phyloP scores from a whole-genome alignment of 2,113 vertebrate species.

The Capreolus pygargus region DNA sequence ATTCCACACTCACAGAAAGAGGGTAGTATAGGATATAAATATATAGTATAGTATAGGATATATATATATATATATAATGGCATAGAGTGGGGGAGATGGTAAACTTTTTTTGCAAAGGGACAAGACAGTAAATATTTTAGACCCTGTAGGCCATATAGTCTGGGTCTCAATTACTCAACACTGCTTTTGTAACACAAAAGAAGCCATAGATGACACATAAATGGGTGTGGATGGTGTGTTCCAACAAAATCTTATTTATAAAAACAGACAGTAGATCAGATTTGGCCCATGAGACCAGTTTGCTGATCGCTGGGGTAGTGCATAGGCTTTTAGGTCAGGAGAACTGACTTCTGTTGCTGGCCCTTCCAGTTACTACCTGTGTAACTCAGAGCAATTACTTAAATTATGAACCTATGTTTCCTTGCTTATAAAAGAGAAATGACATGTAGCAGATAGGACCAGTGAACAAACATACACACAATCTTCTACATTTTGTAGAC shows the following conservation, averaged over 20 bases:
- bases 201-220: not conserved
- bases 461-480: not conserved
- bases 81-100: not conserved
- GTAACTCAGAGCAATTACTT: not conserved
- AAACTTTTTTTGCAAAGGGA: not conserved
- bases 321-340: not conserved
- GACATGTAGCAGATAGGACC: not conserved
- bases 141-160: not conserved
- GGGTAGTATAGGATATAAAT: not conserved
- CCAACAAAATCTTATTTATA: conserved; percentile 16
- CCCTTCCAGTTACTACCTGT: not conserved
- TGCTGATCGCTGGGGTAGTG: not conserved
- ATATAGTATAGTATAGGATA: too few relatives aligned
- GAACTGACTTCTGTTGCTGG: not conserved
- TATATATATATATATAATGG: not conserved
- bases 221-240: not conserved
- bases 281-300: not conserved
- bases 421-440: not conserved
- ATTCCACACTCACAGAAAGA: not conserved
- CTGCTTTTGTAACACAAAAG: not conserved
- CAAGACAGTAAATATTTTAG: conserved; percentile 7
- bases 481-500: not conserved
- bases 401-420: not conserved
- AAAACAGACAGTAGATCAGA: not conserved
- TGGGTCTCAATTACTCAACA: not conserved